Evolutionary conservation across 2,113 vertebrate genomes (phyloP).

Genomic region (Aramus guarauna): DNA sequence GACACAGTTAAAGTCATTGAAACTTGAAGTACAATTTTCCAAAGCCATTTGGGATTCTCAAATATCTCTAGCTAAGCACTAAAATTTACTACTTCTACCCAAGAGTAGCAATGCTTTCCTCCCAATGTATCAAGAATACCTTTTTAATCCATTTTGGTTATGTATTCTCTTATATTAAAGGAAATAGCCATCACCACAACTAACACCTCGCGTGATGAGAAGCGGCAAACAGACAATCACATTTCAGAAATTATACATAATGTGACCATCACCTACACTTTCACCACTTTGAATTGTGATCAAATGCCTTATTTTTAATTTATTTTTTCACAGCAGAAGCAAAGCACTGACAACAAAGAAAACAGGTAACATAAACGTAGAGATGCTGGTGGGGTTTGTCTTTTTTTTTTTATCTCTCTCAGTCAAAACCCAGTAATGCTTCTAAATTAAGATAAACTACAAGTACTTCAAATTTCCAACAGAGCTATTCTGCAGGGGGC

Average conservation of each 20-base stretch:
- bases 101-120: not conserved
- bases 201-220: not conserved
- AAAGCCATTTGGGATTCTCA: not conserved
- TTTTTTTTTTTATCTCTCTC: not conserved
- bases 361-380: not conserved
- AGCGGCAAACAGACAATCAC: not conserved
- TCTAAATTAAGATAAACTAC: constrained; percentile 44
- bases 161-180: not conserved
- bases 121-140: not conserved
- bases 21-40: not conserved
- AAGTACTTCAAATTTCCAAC: constrained; percentile 11
- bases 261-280: not conserved
- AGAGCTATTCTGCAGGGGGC: constrained; percentile 20
- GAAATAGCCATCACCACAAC: not conserved
- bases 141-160: not conserved
- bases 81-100: not conserved
- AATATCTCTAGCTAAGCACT: not conserved
- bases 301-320: not conserved
- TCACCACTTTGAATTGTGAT: not conserved
- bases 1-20: not conserved
- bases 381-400: not conserved
- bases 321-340: not conserved
- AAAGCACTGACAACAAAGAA: not conserved
- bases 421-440: constrained; percentile 4
- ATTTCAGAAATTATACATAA: not conserved